Conservation (phyloP, 2,888 invertebrate species). For the Pseudoips prasinana region DNA sequence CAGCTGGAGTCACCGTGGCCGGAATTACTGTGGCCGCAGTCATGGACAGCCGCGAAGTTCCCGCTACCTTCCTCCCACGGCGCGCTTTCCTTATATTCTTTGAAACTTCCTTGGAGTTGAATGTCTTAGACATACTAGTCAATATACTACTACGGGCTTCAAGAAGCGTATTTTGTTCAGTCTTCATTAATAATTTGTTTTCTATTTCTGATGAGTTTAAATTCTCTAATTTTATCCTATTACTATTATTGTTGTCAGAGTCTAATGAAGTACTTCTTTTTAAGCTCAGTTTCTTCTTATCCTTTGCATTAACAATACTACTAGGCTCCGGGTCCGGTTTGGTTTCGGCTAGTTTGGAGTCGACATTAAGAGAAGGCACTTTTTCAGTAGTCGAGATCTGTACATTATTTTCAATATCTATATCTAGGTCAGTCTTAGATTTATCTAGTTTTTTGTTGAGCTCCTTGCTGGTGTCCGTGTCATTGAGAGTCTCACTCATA, state of each 20-base stretch:
- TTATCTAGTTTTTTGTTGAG: constrained; percentile 79
- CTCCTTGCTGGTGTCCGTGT: constrained; percentile 64
- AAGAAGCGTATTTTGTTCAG: constrained; percentile 82
- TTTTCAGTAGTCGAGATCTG: constrained; percentile 78
- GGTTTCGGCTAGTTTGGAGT: constrained; percentile 66
- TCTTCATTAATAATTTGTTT: constrained; percentile 82
- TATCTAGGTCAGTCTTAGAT: constrained; percentile 80
- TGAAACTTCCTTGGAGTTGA: constrained; percentile 73
- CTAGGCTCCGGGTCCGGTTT: constrained; percentile 62
- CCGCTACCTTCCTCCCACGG: constrained; percentile 65
- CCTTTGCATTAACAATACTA: constrained; percentile 60
- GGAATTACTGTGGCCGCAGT: constrained; percentile 31
- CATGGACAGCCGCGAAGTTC: constrained; percentile 38
- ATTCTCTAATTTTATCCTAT: constrained; percentile 73
- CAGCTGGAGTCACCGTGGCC: constrained; percentile 9
- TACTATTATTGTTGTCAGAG: constrained; percentile 81
- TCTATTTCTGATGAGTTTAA: constrained; percentile 78
- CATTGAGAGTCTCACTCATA: constrained; percentile 78
- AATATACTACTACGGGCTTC: constrained; percentile 77
- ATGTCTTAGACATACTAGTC: constrained; percentile 79
- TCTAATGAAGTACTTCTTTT: constrained; percentile 79
- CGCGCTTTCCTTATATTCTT: constrained; percentile 76
- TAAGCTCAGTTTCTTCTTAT: constrained; percentile 74
- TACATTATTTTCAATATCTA: constrained; percentile 80
- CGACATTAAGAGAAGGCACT: constrained; percentile 77